A percentile compares a stretch with the other conserved stretches of the same genome.
Conservation (phyloP, 2,888 invertebrate genomes). For the Dynastes maya region DNA sequence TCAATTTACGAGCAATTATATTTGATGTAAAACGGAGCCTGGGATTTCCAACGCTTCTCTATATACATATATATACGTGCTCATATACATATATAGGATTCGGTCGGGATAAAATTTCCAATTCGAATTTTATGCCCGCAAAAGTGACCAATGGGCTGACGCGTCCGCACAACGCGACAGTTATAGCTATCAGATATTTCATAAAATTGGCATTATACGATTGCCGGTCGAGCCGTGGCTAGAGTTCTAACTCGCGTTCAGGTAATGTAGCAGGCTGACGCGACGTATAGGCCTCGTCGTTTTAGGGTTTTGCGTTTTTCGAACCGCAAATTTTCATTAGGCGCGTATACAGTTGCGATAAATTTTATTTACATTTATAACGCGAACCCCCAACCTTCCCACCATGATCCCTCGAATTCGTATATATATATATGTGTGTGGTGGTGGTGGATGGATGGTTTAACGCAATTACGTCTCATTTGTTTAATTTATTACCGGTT, state of each 20-base stretch:
- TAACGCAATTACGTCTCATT: constrained; percentile 37
- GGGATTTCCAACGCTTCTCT: background rate
- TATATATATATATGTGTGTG: no score
- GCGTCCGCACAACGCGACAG: constrained; percentile 13
- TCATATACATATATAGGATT: background rate
- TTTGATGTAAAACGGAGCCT: constrained; percentile 10
- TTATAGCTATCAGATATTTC: constrained; percentile 33
- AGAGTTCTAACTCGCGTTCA: background rate
- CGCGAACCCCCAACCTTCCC: background rate
- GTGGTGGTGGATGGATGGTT: background rate
- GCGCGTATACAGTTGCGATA: constrained; percentile 4
- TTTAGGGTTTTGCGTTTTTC: constrained; percentile 4
- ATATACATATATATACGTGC: background rate
- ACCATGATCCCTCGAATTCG: background rate
- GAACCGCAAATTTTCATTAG: constrained; percentile 31
- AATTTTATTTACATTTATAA: constrained; percentile 16
- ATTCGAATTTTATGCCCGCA: constrained; percentile 31
- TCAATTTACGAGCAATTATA: constrained; percentile 38
- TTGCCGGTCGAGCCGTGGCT: background rate
- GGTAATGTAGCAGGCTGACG: background rate
- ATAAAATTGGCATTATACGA: constrained; percentile 31
- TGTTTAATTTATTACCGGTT: constrained; percentile 21
- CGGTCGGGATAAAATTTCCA: constrained; percentile 26
- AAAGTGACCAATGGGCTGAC: constrained; percentile 31
- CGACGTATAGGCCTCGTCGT: background rate